A percentile compares a stretch with the other conserved stretches of the same genome.
Conservation (phyloP, 53 echinoderm and acorn worm genomes). For the Paracentrotus lividus region DNA sequence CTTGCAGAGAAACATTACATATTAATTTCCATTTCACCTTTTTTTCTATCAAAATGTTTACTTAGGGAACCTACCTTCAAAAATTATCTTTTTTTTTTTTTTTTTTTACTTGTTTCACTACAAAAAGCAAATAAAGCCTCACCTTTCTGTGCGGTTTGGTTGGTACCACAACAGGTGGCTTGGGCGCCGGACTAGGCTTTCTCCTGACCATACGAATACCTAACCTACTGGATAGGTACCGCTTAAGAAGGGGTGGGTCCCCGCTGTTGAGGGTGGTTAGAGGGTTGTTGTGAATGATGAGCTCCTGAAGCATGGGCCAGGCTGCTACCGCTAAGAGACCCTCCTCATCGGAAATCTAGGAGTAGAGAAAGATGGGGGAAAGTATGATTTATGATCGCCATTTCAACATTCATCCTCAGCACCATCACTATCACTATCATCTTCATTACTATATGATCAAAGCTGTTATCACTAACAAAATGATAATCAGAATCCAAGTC, state of each 20-base stretch:
- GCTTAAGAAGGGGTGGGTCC: conserved; percentile 92
- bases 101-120: too few relatives aligned
- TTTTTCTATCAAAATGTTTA: too few relatives aligned
- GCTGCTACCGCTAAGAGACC: conserved; percentile 92
- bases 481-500: neutral
- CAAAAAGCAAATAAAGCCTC: neutral
- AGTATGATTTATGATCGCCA: neutral
- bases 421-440: neutral
- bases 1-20: too few relatives aligned
- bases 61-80: too few relatives aligned
- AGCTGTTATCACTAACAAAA: neutral
- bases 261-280: conserved; percentile 87
- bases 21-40: too few relatives aligned
- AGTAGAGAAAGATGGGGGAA: neutral
- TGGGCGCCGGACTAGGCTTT: conserved; percentile 70
- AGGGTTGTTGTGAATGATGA: conserved; percentile 96
- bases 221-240: conserved; percentile 86
- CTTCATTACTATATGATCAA: neutral
- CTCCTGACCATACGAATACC: conserved; percentile 85
- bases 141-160: conserved; percentile 89
- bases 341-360: conserved; percentile 87
- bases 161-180: conserved; percentile 82
- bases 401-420: neutral
- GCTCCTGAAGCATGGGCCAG: conserved; percentile 95
- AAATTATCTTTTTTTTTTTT: too few relatives aligned